Evolutionary conservation across 2,888 invertebrate species (phyloP).

Genomic region (Chloromyia formosa): DNA sequence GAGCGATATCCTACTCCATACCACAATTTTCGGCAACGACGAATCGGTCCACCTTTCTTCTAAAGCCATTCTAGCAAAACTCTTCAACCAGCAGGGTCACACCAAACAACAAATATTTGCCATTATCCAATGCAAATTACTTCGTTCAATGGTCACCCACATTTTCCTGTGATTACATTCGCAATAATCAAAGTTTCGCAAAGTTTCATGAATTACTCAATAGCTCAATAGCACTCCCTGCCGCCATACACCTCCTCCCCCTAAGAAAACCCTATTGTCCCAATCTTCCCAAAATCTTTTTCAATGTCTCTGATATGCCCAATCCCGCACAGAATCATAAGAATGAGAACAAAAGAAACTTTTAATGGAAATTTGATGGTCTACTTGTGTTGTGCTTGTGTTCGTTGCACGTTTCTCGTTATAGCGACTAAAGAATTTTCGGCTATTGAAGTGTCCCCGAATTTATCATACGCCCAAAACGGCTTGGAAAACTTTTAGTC

Average conservation of each 20-base stretch:
- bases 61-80: too few relatives aligned
- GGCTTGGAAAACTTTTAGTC: background rate
- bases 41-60: too few relatives aligned
- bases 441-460: background rate
- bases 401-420: background rate
- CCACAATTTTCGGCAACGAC: too few relatives aligned
- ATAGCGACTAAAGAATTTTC: background rate
- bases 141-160: slow-evolving; percentile 10
- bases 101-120: slow-evolving; percentile 12
- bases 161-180: background rate
- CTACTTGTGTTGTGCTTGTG: background rate
- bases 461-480: slow-evolving; percentile 9
- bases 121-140: slow-evolving; percentile 25
- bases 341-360: slow-evolving; percentile 6
- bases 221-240: too few relatives aligned
- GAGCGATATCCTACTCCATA: too few relatives aligned
- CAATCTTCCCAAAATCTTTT: background rate
- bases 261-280: slow-evolving; percentile 25
- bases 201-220: slow-evolving; percentile 25
- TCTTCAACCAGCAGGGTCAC: too few relatives aligned
- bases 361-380: slow-evolving; percentile 27
- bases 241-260: too few relatives aligned
- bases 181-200: slow-evolving; percentile 10
- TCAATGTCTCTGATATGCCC: background rate
- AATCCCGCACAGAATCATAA: background rate